phyloP scores from a whole-genome alignment of 2,113 vertebrate genomes.

The Oreotrochilus melanogaster region DNA sequence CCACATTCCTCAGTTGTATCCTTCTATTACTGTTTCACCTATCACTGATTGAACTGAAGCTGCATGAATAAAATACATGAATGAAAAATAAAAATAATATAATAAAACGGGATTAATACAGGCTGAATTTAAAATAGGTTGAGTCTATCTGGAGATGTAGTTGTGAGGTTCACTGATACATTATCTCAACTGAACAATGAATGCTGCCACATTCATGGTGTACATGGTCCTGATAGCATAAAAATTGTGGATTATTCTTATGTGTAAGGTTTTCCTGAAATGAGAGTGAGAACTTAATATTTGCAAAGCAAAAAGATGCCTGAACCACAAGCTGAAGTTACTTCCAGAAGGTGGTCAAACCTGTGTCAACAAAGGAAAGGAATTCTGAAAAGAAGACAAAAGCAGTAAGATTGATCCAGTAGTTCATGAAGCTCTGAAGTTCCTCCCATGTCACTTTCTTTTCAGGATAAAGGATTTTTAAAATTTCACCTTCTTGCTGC shows the following conservation, averaged over 20 bases:
- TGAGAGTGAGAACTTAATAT: background rate
- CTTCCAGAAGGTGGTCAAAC: background rate
- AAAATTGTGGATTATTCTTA: background rate
- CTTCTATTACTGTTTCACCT: background rate
- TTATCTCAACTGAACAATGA: background rate
- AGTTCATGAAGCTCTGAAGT: background rate
- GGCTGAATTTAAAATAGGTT: background rate
- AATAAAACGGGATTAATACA: background rate
- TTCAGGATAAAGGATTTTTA: background rate
- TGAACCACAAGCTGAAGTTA: background rate
- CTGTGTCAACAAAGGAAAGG: background rate
- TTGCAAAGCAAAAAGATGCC: background rate
- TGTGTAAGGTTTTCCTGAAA: background rate
- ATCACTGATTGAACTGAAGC: background rate
- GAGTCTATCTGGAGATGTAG: background rate
- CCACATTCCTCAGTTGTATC: rapidly evolving
- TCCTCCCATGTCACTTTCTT: background rate
- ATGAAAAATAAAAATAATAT: background rate
- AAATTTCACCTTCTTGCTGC: background rate
- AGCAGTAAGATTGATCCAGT: rapidly evolving
- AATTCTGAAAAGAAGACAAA: background rate
- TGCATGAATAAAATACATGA: background rate
- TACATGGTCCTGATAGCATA: background rate
- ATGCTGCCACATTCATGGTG: background rate
- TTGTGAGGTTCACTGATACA: background rate